Percentiles rank a stretch among this genome's conserved stretches.
phyloP scores from a whole-genome alignment of 2,113 vertebrate genomes.

The Cheilinus undulatus region DNA sequence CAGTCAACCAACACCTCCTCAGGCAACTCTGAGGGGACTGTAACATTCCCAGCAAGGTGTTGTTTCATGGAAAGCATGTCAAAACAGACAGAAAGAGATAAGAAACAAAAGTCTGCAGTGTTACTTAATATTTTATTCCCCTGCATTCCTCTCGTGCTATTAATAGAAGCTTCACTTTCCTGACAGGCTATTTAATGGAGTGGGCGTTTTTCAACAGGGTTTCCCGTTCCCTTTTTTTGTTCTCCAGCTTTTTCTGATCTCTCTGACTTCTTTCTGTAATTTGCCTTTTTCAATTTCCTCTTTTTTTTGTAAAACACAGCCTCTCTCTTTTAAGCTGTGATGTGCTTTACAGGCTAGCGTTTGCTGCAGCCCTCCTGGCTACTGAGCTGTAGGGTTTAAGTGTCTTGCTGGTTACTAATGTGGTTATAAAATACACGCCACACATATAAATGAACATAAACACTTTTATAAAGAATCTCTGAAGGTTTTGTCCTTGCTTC shows the following conservation, averaged over 20 bases:
- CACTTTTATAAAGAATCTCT: slow-evolving; percentile 8
- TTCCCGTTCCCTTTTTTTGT: slow-evolving; percentile 50
- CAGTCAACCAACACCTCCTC: slow-evolving; percentile 3
- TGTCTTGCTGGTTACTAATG: slow-evolving; percentile 55
- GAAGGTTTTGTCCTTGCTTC: slow-evolving; percentile 42
- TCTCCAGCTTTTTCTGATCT: slow-evolving; percentile 37
- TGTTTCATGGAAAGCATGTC: slow-evolving; percentile 28
- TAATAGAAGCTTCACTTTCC: slow-evolving; percentile 66
- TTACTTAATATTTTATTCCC: slow-evolving; percentile 78
- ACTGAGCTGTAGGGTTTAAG: slow-evolving; percentile 46
- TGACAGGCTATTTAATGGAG: slow-evolving; percentile 64
- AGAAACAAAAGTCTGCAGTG: slow-evolving; percentile 66
- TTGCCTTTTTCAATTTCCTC: slow-evolving; percentile 8
- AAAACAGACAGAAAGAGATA: slow-evolving; percentile 50
- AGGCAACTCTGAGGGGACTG: not conserved
- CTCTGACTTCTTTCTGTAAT: slow-evolving; percentile 40
- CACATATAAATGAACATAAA: slow-evolving; percentile 19
- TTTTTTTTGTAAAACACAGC: slow-evolving; percentile 10
- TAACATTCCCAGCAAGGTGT: not conserved
- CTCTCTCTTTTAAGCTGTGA: slow-evolving; percentile 17
- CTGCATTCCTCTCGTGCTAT: slow-evolving; percentile 64
- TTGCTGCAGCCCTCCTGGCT: slow-evolving; percentile 41
- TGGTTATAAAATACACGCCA: slow-evolving; percentile 41
- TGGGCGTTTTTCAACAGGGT: slow-evolving; percentile 51
- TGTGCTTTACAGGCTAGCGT: slow-evolving; percentile 40